phyloP scores from a whole-genome alignment of 2,888 invertebrate genomes.

The Acronicta leporina region DNA sequence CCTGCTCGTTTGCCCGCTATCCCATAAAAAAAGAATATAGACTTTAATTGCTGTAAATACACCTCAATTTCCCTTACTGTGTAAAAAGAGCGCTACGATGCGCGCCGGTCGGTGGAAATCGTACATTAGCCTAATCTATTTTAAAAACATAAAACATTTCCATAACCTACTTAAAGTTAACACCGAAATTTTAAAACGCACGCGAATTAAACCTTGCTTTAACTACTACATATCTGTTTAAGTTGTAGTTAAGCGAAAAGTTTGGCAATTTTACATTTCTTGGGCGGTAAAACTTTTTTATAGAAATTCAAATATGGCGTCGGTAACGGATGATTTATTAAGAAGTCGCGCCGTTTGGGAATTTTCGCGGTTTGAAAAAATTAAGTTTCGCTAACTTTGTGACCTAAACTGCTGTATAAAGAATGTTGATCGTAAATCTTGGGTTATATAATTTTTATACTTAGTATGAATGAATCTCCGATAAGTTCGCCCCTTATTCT shows the following conservation, averaged over 20 bases:
- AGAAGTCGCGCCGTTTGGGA: constrained; percentile 42
- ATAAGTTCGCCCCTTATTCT: too few species aligned
- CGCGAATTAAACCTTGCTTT: constrained; percentile 15
- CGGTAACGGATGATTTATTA: constrained; percentile 55
- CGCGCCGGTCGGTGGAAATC: too few species aligned
- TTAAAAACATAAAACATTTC: too few species aligned
- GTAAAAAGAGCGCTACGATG: too few species aligned
- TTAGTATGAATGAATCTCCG: too few species aligned
- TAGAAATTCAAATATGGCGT: constrained; percentile 54
- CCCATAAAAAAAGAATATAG: too few species aligned
- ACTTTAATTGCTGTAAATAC: too few species aligned
- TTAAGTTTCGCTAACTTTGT: constrained; percentile 44
- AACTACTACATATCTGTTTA: constrained; percentile 27
- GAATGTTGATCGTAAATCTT: constrained; percentile 52
- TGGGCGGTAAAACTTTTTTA: constrained; percentile 48
- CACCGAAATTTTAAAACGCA: too few species aligned
- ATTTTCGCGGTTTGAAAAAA: constrained; percentile 44
- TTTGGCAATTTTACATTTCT: constrained; percentile 52
- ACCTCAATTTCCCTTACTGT: too few species aligned
- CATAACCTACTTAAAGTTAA: too few species aligned
- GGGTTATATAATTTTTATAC: constrained; percentile 10
- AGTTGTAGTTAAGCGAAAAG: constrained; percentile 47
- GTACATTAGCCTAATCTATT: too few species aligned
- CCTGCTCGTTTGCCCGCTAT: too few species aligned
- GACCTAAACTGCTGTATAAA: constrained; percentile 51